Evolutionary conservation across 2,888 invertebrate genomes (phyloP).

Genomic region (Noctua janthina): DNA sequence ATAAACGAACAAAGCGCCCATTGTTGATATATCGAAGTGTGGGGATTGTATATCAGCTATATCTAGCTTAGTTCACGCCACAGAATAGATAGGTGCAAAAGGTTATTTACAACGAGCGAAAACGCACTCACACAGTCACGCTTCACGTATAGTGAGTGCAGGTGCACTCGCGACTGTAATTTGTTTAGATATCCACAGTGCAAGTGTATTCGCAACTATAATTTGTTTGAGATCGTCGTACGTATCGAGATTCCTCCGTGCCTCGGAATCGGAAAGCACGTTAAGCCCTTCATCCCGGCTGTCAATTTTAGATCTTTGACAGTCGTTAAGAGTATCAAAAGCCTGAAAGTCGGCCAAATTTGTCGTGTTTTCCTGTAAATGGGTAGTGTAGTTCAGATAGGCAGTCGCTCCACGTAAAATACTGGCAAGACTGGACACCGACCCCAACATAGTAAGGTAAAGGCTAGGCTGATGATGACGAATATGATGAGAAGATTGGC

Average conservation of each 20-base stretch:
- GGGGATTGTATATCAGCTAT: slow-evolving; percentile 48
- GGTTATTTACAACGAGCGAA: no score
- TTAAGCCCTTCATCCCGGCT: not conserved
- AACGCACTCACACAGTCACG: not conserved
- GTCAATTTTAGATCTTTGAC: not conserved
- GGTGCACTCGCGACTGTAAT: not conserved
- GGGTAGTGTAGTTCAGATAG: not conserved
- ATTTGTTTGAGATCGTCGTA: not conserved
- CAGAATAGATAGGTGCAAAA: slow-evolving; percentile 23
- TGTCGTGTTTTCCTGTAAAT: not conserved
- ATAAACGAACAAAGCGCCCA: slow-evolving; percentile 71
- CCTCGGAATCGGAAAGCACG: not conserved
- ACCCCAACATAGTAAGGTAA: not conserved
- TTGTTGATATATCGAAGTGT: slow-evolving; percentile 62
- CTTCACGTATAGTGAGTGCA: not conserved
- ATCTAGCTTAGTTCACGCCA: slow-evolving; percentile 45
- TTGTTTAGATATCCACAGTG: not conserved
- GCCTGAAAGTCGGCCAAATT: not conserved
- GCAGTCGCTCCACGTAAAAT: not conserved
- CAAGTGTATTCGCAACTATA: not conserved
- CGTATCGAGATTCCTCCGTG: not conserved
- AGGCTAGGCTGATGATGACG: not conserved
- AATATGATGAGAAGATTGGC: not conserved
- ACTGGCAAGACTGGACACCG: not conserved
- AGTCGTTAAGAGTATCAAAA: not conserved